Evolutionary conservation across 2,113 vertebrate genomes (phyloP).

Genomic region (Sprattus sprattus): DNA sequence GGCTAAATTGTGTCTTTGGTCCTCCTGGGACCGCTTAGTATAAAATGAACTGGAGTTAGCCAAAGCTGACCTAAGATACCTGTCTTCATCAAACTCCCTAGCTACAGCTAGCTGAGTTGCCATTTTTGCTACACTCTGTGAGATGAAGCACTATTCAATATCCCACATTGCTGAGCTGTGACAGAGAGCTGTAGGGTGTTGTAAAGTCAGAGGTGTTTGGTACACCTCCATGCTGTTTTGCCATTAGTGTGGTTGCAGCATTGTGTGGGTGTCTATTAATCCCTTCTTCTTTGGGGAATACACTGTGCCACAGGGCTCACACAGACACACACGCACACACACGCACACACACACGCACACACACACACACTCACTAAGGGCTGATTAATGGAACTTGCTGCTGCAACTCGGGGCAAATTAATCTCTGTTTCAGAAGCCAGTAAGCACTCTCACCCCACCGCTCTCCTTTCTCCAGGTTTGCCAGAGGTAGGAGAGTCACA

Average conservation of each 20-base stretch:
- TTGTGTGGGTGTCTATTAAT: neutral
- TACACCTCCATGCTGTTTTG: neutral
- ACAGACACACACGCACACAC: neutral
- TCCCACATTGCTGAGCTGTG: neutral
- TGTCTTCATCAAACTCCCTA: too few relatives aligned
- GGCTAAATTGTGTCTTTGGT: too few relatives aligned
- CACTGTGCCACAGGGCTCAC: neutral
- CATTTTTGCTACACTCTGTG: neutral
- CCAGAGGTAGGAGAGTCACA: neutral
- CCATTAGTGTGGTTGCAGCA: neutral
- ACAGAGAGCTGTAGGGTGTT: neutral
- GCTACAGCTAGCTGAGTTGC: neutral
- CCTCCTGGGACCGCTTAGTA: too few relatives aligned
- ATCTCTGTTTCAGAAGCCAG: slow-evolving; percentile 35
- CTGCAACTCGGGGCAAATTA: slow-evolving; percentile 28
- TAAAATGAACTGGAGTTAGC: too few relatives aligned
- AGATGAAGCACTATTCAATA: neutral
- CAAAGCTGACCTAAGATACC: too few relatives aligned
- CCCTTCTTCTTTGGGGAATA: neutral
- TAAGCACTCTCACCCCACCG: slow-evolving; percentile 3
- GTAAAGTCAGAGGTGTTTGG: neutral
- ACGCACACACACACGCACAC: neutral
- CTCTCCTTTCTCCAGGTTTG: neutral
- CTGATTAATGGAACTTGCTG: slow-evolving; percentile 35
- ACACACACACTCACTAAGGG: slow-evolving; percentile 10